phyloP scores from a whole-genome alignment of 2,888 invertebrate genomes.

The Tubulanus polymorphus region DNA sequence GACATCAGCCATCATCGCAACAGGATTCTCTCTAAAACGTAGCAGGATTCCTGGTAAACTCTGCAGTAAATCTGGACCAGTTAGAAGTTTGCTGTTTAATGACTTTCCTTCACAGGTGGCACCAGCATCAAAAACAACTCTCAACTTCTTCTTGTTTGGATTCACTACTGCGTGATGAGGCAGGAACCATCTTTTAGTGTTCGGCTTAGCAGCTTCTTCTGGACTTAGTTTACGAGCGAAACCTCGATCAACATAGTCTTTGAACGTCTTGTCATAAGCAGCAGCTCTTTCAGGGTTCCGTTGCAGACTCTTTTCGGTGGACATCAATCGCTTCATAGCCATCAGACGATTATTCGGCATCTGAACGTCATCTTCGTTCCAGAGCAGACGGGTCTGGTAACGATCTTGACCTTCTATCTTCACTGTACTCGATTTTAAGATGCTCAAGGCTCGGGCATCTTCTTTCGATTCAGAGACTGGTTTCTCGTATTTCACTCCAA shows the following conservation, averaged over 20 bases:
- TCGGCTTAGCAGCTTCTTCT: neutral
- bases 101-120: conserved; percentile 12
- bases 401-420: neutral
- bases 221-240: neutral
- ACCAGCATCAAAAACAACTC: conserved; percentile 24
- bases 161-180: too few relatives aligned
- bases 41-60: conserved; percentile 21
- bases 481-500: neutral
- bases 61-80: conserved; percentile 23
- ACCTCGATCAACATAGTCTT: neutral
- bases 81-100: conserved; percentile 17
- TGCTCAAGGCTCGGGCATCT: neutral
- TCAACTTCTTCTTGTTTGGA: conserved; percentile 16
- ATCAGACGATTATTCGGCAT: neutral
- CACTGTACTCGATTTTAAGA: neutral
- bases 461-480: too few relatives aligned
- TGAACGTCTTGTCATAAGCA: neutral
- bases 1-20: conserved; percentile 20
- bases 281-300: neutral
- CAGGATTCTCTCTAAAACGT: conserved; percentile 15
- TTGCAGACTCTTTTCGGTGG: neutral
- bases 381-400: neutral
- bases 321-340: neutral
- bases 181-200: too few relatives aligned
- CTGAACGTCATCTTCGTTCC: neutral